Evolutionary conservation across 2,797 vertebrate species (phyloP).

Genomic region (Melanogrammus aeglefinus): DNA sequence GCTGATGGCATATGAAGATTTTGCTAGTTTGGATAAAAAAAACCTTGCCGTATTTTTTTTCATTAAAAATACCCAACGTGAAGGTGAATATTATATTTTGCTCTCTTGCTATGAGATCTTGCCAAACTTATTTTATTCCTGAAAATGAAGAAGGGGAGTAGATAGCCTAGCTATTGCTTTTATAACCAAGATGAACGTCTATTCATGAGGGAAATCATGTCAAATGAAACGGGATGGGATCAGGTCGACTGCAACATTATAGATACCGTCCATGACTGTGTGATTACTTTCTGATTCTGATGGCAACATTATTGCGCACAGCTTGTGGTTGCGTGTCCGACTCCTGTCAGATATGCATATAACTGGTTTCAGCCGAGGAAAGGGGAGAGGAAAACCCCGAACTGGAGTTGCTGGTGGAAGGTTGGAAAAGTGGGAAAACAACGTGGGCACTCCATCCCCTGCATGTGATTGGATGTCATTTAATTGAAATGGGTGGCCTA

Average conservation of each 20-base stretch:
- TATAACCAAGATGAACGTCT: too few relatives aligned
- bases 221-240: slow-evolving; percentile 5
- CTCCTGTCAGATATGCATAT: slow-evolving; percentile 73
- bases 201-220: too few relatives aligned
- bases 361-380: slow-evolving; percentile 67
- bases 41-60: too few relatives aligned
- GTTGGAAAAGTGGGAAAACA: background rate
- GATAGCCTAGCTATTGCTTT: too few relatives aligned
- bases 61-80: too few relatives aligned
- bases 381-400: slow-evolving; percentile 64
- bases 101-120: too few relatives aligned
- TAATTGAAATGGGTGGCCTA: too few relatives aligned
- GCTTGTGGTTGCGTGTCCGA: slow-evolving; percentile 74
- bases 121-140: too few relatives aligned
- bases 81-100: too few relatives aligned
- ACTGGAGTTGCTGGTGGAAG: slow-evolving; percentile 51
- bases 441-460: background rate
- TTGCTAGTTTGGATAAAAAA: too few relatives aligned
- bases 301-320: slow-evolving; percentile 65
- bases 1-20: slow-evolving; percentile 51
- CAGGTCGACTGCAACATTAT: slow-evolving; percentile 14
- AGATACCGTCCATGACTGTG: slow-evolving; percentile 46
- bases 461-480: too few relatives aligned
- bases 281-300: slow-evolving; percentile 65
- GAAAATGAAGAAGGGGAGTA: too few relatives aligned